phyloP scores from a whole-genome alignment of 2,888 invertebrate genomes.

The Sphecodes monilicornis region DNA sequence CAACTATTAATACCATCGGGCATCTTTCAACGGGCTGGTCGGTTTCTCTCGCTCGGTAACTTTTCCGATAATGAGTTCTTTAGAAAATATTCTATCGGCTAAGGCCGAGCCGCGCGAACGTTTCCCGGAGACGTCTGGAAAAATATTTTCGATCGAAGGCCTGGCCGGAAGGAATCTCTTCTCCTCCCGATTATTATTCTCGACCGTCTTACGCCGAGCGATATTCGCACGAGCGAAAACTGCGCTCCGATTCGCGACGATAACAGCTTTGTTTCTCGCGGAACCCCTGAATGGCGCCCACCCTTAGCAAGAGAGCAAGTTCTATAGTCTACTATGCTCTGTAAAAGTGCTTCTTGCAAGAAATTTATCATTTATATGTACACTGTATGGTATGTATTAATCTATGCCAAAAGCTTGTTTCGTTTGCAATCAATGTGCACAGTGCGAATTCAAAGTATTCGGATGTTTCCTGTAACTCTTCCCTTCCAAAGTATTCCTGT shows the following conservation, averaged over 20 bases:
- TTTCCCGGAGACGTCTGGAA: conserved; percentile 72
- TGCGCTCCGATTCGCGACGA: conserved; percentile 2
- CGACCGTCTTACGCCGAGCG: not conserved
- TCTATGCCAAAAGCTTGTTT: too few relatives aligned
- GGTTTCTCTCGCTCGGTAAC: conserved; percentile 62
- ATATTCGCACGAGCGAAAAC: conserved; percentile 2
- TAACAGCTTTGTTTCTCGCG: conserved; percentile 1
- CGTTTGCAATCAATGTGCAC: too few relatives aligned
- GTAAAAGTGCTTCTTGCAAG: too few relatives aligned
- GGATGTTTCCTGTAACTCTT: too few relatives aligned
- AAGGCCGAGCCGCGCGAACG: conserved; percentile 71
- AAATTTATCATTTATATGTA: not conserved
- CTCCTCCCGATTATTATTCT: not conserved
- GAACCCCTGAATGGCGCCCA: not conserved
- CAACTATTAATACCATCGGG: conserved; percentile 76
- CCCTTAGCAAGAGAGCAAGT: not conserved
- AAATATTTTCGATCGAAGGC: conserved; percentile 75
- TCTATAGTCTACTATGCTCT: not conserved
- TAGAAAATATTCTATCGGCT: conserved; percentile 78
- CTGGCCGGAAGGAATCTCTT: conserved; percentile 4
- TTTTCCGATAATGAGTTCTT: conserved; percentile 81
- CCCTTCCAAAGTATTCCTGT: too few relatives aligned
- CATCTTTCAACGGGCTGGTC: conserved; percentile 51
- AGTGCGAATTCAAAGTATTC: too few relatives aligned
- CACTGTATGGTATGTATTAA: not conserved